Conservation (phyloP, 2,797 vertebrate species). For the Sphenopsis melanotis region DNA sequence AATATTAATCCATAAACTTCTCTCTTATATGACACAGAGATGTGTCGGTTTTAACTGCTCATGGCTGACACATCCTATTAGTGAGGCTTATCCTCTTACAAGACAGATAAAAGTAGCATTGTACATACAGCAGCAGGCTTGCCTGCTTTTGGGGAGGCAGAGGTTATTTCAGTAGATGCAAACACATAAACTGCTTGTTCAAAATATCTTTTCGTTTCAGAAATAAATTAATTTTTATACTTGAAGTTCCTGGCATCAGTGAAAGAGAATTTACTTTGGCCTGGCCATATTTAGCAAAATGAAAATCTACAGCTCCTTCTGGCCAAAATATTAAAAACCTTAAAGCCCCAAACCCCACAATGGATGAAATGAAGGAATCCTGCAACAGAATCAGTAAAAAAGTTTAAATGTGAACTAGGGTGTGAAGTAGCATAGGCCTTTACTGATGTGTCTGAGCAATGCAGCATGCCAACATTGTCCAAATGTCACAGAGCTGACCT, state of each 20-base stretch:
- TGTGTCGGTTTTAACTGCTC: not conserved
- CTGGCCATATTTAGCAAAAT: not conserved
- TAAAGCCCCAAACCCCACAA: not conserved
- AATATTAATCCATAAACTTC: not conserved
- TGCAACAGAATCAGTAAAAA: not conserved
- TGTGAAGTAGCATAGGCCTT: not conserved
- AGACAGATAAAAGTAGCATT: not conserved
- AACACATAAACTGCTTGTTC: not conserved
- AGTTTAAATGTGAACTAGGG: not conserved
- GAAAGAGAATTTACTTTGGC: not conserved
- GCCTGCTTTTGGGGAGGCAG: not conserved
- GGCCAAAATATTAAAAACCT: not conserved
- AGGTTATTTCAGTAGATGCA: not conserved
- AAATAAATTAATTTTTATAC: not conserved
- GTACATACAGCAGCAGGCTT: not conserved
- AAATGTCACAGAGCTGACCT: not conserved
- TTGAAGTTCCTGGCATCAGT: not conserved
- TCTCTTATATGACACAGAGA: not conserved
- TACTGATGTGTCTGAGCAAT: not conserved
- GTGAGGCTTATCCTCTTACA: not conserved
- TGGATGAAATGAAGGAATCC: not conserved
- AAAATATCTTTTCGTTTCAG: not conserved
- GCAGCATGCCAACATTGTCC: fast-evolving
- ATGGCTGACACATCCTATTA: not conserved
- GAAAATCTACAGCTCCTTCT: not conserved